A percentile compares a stretch with the other conserved stretches of the same genome.
Conservation (phyloP, 2,113 vertebrate species). For the Willisornis vidua region DNA sequence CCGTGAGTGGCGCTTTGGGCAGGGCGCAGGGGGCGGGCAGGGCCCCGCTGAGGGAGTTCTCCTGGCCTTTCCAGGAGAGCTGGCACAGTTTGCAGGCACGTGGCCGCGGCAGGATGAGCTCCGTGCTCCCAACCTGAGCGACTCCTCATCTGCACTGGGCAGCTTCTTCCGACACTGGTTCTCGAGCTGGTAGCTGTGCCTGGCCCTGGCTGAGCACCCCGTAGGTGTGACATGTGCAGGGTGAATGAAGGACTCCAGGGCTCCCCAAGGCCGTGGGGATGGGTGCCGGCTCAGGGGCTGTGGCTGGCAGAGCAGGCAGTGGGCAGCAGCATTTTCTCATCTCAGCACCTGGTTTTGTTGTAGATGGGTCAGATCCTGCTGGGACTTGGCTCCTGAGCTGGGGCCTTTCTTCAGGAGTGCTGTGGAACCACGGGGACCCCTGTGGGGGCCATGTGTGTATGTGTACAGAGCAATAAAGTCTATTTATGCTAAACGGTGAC, state of each 20-base stretch:
- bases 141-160: conserved; percentile 49
- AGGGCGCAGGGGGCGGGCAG: accelerated
- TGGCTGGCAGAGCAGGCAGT: neutral
- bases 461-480: conserved; percentile 67
- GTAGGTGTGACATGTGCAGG: neutral
- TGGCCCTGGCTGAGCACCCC: neutral
- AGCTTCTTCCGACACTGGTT: conserved; percentile 72
- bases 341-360: neutral
- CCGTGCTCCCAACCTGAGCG: neutral
- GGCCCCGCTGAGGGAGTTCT: neutral
- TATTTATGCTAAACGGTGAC: conserved; percentile 63
- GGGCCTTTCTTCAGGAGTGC: neutral
- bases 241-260: accelerated
- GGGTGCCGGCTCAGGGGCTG: accelerated
- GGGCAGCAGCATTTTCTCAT: neutral
- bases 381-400: neutral
- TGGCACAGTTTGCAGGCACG: accelerated
- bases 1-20: neutral
- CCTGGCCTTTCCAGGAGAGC: neutral
- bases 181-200: conserved; percentile 45
- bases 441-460: neutral
- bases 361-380: neutral
- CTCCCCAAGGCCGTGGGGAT: neutral
- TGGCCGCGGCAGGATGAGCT: neutral
- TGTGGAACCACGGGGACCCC: neutral